These are phyloP conservation scores for Spicauda simplicius DNA, from an alignment of 2,888 invertebrate species.

Conservation along the genomic window DNA sequence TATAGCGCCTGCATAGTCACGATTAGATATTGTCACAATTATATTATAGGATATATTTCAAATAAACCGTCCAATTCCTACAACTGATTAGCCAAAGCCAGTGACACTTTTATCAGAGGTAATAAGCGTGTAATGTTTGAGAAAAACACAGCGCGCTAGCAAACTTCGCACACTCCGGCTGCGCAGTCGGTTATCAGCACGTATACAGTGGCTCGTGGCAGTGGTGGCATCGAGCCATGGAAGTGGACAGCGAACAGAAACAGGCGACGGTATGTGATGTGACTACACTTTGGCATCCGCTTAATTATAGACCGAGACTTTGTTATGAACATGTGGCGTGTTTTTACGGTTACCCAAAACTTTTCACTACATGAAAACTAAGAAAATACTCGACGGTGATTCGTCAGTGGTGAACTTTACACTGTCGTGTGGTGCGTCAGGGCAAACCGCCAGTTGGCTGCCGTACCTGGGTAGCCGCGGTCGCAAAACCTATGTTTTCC, in stretches of 20 bases:
- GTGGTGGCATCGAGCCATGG: slow-evolving; percentile 46
- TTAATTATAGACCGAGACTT: slow-evolving; percentile 34
- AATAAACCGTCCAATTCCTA: slow-evolving; percentile 53
- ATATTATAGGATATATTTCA: slow-evolving; percentile 42
- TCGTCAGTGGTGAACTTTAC: slow-evolving; percentile 74
- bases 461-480: slow-evolving; percentile 60
- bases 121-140: slow-evolving; percentile 47
- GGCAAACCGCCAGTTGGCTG: slow-evolving; percentile 82
- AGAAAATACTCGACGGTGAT: slow-evolving; percentile 52
- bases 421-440: slow-evolving; percentile 68
- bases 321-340: slow-evolving; percentile 29
- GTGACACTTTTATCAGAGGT: slow-evolving; percentile 63
- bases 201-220: slow-evolving; percentile 40
- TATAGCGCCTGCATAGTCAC: neutral
- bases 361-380: slow-evolving; percentile 12
- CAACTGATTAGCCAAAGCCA: slow-evolving; percentile 60
- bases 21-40: slow-evolving; percentile 45
- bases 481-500: slow-evolving; percentile 42
- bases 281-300: slow-evolving; percentile 32
- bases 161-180: slow-evolving; percentile 54
- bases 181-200: slow-evolving; percentile 55
- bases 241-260: slow-evolving; percentile 50
- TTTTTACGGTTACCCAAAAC: slow-evolving; percentile 19
- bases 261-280: slow-evolving; percentile 57
- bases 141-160: slow-evolving; percentile 56